These are phyloP conservation scores for Syngnathus acus DNA, from an alignment of 2,797 vertebrate species.

Conservation along the genomic window DNA sequence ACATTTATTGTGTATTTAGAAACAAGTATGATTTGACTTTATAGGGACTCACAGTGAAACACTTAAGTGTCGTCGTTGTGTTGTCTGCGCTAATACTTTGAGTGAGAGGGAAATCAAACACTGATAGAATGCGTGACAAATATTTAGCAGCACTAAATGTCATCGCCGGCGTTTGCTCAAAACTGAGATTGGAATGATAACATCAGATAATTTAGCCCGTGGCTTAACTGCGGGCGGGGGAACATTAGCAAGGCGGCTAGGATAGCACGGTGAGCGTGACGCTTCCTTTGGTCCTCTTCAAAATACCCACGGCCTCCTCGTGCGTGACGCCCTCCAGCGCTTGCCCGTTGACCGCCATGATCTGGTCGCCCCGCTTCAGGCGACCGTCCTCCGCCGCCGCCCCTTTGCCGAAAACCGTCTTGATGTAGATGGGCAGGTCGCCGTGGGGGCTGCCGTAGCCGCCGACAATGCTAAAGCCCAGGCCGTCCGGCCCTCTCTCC, in stretches of 20 bases:
- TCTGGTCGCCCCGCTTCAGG: constrained; percentile 93
- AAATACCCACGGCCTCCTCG: constrained; percentile 90
- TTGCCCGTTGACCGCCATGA: constrained; percentile 92
- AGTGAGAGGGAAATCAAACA: constrained; percentile 27
- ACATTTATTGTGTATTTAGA: background rate
- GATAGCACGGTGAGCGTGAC: constrained; percentile 91
- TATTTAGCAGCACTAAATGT: constrained; percentile 57
- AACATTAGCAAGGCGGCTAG: constrained; percentile 47
- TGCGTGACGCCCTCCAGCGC: constrained; percentile 92
- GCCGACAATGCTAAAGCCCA: constrained; percentile 97
- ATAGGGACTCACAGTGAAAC: background rate
- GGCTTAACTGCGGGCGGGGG: background rate
- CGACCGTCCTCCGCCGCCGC: constrained; percentile 93
- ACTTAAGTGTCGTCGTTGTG: background rate
- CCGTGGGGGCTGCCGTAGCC: constrained; percentile 94
- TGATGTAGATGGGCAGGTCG: constrained; percentile 95
- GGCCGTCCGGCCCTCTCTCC: constrained; percentile 89
- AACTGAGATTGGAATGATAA: background rate
- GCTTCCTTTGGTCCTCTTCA: constrained; percentile 92
- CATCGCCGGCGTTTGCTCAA: background rate
- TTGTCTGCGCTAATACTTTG: constrained; percentile 38
- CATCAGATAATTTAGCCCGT: background rate
- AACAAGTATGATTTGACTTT: background rate
- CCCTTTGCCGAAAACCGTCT: constrained; percentile 96
- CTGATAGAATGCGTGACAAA: constrained; percentile 41